Evolutionary conservation across 2,797 vertebrate genomes (phyloP), one percentile per base, ranked within the genome.

Genomic region (Lepilemur ruficaudatus): DNA sequence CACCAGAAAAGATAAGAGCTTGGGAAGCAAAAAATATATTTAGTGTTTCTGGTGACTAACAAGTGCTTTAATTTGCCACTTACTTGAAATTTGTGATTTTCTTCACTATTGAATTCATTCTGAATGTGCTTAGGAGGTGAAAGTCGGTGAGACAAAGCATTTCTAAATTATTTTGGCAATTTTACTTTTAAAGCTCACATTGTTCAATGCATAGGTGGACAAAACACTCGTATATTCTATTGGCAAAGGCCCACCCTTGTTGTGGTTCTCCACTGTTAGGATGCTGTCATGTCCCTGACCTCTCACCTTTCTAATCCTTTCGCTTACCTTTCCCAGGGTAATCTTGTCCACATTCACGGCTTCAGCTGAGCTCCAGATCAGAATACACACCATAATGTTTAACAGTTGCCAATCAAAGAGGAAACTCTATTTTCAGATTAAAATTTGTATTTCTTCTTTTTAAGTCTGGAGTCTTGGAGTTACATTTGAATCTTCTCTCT

Each of bases 21-120:
- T 89, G 81, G 65, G 55, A 88, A 94, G 22, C 86, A 84, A 48
- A 48, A 97, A 96, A 95, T 59, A 38, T 38, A 91, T 73, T 87
- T 93, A 89, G 41, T 88, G 80, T 93, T 95, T 25, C 67, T 38
- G 12, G 55, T 82, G 87, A 90, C 84, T 90, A 95, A 59, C 55
- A 50, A 73, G 38, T 50, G 28, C 23, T 95, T 97, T 84, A 65
- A 20, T 72, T 84, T 94, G 61, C 61, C 38, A 73, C 75, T 92
- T 91, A 79, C 43, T 93, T 85, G 55, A 61, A 38, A 76, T 72
- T 83, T 76, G 52, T 75, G 52, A 83, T 82, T 92, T 91, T 81
- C 50, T 91, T 96, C 30, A 95, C 57, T 25, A 57, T 3, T 80
- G 46, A 79, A 80, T 83, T 94, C 43, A 75, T 63, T 59, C 1